Percentiles rank a stretch among this genome's conserved stretches.
phyloP scores from a whole-genome alignment of 2,888 invertebrate genomes.

The Dicroscelio sp. region DNA sequence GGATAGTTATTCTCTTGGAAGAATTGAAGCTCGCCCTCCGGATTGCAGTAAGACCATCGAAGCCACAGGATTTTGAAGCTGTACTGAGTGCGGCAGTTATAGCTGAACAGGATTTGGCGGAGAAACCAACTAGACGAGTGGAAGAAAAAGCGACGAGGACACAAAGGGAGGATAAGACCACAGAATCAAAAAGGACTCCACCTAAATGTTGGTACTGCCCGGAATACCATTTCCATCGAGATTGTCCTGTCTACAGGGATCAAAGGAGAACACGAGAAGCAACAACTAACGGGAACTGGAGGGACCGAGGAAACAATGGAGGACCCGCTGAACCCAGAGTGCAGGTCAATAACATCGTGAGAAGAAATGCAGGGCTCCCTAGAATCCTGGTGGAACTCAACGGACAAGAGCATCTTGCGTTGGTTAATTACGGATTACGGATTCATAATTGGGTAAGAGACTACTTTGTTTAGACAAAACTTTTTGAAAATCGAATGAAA shows the following conservation, averaged over 20 bases:
- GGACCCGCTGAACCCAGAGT: background rate
- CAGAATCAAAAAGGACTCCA: background rate
- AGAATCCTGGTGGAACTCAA: background rate
- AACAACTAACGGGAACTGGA: background rate
- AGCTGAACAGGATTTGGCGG: background rate
- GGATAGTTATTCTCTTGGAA: background rate
- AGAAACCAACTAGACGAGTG: background rate
- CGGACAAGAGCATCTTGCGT: slow-evolving; percentile 19
- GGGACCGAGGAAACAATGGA: background rate
- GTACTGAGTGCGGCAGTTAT: background rate
- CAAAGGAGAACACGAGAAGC: background rate
- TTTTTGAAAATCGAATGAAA: no score
- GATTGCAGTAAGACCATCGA: background rate
- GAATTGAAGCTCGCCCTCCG: background rate
- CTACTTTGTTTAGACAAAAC: no score
- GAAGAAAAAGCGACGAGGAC: background rate
- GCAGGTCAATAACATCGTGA: background rate
- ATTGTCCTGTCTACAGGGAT: background rate
- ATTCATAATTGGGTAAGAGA: no score
- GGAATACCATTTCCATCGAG: slow-evolving; percentile 13
- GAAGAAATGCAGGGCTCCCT: background rate
- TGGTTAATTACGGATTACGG: no score
- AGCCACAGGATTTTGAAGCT: background rate
- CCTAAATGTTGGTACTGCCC: background rate
- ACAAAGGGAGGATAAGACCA: background rate